Percentiles rank a stretch among this genome's conserved stretches.
phyloP scores from a whole-genome alignment of 1,140 invertebrate genomes.

The Bombus turneri region DNA sequence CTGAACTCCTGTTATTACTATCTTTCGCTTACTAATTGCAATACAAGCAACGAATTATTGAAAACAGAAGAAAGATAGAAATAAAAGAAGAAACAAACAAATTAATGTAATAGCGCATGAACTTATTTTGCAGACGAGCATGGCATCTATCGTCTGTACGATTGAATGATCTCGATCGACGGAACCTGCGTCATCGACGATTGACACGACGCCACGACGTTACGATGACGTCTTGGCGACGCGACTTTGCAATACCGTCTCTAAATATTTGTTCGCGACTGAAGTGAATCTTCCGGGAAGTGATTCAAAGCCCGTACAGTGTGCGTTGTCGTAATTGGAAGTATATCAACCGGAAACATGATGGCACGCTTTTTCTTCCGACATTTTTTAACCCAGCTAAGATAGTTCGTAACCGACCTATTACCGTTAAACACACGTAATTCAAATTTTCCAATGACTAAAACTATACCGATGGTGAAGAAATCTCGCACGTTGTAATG shows the following conservation, averaged over 20 bases:
- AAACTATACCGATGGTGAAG: not conserved
- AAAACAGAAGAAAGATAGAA: too few species aligned
- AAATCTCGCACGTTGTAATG: not conserved
- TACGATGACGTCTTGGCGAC: slow-evolving; percentile 63
- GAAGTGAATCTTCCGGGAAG: slow-evolving; percentile 59
- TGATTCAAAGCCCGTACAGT: slow-evolving; percentile 1
- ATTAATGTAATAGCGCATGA: too few species aligned
- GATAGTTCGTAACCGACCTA: too few species aligned
- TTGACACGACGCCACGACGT: slow-evolving; percentile 33
- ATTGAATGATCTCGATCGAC: not conserved
- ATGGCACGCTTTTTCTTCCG: slow-evolving; percentile 48
- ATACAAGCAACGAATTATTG: too few species aligned
- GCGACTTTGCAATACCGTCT: slow-evolving; percentile 45
- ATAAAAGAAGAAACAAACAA: too few species aligned
- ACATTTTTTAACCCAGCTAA: not conserved
- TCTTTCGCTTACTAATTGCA: too few species aligned
- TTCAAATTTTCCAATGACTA: slow-evolving; percentile 29
- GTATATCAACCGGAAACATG: slow-evolving; percentile 46
- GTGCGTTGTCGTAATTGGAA: slow-evolving; percentile 52
- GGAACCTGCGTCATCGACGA: slow-evolving; percentile 62
- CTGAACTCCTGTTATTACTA: too few species aligned
- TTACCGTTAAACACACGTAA: slow-evolving; percentile 30
- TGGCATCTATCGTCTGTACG: too few species aligned
- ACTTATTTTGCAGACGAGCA: too few species aligned
- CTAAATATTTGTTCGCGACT: slow-evolving; percentile 67